A percentile compares a stretch with the other conserved stretches of the same genome.
phyloP scores from a whole-genome alignment of 1,140 invertebrate species.

The Atta cephalotes region DNA sequence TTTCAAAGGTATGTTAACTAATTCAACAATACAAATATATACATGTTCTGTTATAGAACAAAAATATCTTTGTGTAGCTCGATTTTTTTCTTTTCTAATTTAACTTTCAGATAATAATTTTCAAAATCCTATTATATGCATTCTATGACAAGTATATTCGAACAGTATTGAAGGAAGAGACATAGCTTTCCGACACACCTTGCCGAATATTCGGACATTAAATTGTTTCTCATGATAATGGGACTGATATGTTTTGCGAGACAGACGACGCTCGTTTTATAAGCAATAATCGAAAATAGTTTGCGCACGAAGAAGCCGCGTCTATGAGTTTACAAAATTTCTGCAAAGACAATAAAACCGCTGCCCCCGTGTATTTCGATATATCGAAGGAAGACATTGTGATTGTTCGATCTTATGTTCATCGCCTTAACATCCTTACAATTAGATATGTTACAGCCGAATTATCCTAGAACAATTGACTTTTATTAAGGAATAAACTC shows the following conservation, averaged over 20 bases:
- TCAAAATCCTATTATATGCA: neutral
- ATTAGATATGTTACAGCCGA: constrained; percentile 73
- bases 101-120: neutral
- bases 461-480: constrained; percentile 85
- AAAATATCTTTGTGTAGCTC: neutral
- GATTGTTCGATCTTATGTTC: constrained; percentile 76
- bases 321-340: constrained; percentile 76
- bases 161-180: constrained; percentile 31
- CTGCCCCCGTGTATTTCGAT: constrained; percentile 75
- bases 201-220: constrained; percentile 24
- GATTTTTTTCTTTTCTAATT: neutral
- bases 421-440: constrained; percentile 38
- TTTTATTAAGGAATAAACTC: constrained; percentile 83
- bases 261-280: constrained; percentile 66
- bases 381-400: constrained; percentile 78
- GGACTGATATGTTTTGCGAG: constrained; percentile 58
- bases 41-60: neutral
- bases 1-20: constrained; percentile 20
- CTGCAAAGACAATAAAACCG: constrained; percentile 75
- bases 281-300: constrained; percentile 76
- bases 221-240: constrained; percentile 22
- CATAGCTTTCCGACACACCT: constrained; percentile 56
- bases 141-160: neutral
- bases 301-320: constrained; percentile 75
- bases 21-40: constrained; percentile 38